Base-by-base conservation (phyloP, 2,113 vertebrate species). In the Cinclus cinclus region DNA sequence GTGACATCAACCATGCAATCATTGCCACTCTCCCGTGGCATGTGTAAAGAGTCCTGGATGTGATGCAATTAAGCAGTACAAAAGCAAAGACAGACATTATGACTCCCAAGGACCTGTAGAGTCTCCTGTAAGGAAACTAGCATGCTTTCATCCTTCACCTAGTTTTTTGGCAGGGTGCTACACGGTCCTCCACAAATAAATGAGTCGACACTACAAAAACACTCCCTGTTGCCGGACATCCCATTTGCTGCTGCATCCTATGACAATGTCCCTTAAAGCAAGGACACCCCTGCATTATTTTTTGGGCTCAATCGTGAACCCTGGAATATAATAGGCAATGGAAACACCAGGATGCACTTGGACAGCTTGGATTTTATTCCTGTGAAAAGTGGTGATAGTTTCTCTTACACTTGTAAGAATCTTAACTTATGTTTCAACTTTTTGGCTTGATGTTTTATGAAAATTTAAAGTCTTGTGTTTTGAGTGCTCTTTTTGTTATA, bases 71-170 rank as follows among this genome's bases (percentile, higher is more conserved):
- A 56, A 37, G 18, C 20, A 7, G 18, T 27, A n/a, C 10, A 33
- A 37, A 23, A 55, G 14, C 1, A 8, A 90, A 28, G 39, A 49
- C 4, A 59, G 63, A 55, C n/a, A 19, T 24, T 28, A 9, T 10
- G 71, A 33, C 13, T 23, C 13, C 18, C 30, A 24, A 21, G 41
- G 18, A 50, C 15, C 14, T 25, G 7, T 20, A 15, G 50, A 33
- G n/a, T 35, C 9, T 64, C 18, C 55, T 78, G 35, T 2, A 6
- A 47, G 33, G 65, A 69, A 37, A 6, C 8, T 31, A 20, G 23
- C 0, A 0, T 11, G 11, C 10, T 19, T 70, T 78, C n/a, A 24
- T 39, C 31, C 47, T 79, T 84, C 2, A 0, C 41, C 46, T 50
- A 44, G 30, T 5, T 28, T 85, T 80, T 25, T 55, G 9, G 8